These are phyloP conservation scores for Scophthalmus maximus DNA, from an alignment of 2,113 vertebrate genomes.

Conservation along the genomic window DNA sequence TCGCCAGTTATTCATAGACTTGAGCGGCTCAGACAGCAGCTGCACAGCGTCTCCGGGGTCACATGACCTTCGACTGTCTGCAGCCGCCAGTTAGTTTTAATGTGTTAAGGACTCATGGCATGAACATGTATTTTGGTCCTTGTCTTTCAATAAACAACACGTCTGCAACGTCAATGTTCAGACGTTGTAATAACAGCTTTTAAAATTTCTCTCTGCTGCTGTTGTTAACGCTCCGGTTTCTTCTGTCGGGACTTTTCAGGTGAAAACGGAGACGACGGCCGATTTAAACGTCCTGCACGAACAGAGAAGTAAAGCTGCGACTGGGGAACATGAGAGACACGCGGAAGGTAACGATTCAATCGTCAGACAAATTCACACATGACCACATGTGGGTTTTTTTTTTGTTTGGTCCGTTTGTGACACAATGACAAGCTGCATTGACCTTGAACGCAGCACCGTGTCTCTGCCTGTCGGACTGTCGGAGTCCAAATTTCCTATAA, in stretches of 20 bases:
- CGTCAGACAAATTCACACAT: neutral
- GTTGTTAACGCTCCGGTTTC: too few species aligned
- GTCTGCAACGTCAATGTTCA: too few species aligned
- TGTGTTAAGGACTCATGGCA: too few species aligned
- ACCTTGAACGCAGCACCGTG: neutral
- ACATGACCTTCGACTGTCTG: too few species aligned
- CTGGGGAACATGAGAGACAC: slow-evolving; percentile 71
- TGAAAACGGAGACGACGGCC: slow-evolving; percentile 79
- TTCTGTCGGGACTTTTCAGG: slow-evolving; percentile 71
- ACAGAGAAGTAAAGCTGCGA: slow-evolving; percentile 70
- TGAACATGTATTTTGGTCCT: too few species aligned
- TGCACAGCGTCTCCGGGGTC: neutral
- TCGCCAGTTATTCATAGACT: slow-evolving; percentile 10
- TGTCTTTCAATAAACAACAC: too few species aligned
- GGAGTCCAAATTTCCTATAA: neutral
- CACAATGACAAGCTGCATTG: neutral
- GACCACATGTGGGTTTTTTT: too few species aligned
- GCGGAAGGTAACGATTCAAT: slow-evolving; percentile 82
- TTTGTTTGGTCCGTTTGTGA: neutral
- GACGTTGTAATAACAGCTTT: too few species aligned
- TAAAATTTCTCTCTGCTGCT: too few species aligned
- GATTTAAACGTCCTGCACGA: slow-evolving; percentile 81
- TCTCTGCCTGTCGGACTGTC: too few species aligned
- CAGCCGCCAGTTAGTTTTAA: too few species aligned
- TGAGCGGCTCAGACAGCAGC: neutral